Percentiles rank a stretch among this genome's conserved stretches.
These are phyloP conservation scores for Amphipyra tragopoginis DNA, from an alignment of 2,888 invertebrate species.

Conservation along the genomic window DNA sequence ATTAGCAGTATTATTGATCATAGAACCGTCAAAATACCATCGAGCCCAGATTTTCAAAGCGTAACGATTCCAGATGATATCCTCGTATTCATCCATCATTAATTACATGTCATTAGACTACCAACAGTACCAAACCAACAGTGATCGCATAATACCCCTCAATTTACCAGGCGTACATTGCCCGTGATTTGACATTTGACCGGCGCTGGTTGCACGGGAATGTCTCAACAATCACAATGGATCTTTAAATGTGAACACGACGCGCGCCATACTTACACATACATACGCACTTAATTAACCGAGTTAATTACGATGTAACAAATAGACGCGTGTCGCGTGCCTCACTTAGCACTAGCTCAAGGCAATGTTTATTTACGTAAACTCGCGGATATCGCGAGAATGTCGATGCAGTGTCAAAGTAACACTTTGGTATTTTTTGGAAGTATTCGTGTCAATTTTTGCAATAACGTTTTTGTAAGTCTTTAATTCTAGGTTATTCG, in stretches of 20 bases:
- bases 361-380: conserved; percentile 71
- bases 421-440: neutral
- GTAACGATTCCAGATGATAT: neutral
- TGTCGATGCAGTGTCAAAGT: conserved; percentile 19
- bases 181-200: conserved; percentile 58
- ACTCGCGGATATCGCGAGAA: conserved; percentile 19
- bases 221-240: conserved; percentile 57
- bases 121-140: conserved; percentile 5
- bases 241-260: conserved; percentile 54
- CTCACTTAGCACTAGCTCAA: conserved; percentile 60
- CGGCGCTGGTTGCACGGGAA: conserved; percentile 50
- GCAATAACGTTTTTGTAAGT: neutral
- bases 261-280: conserved; percentile 62
- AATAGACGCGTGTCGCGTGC: conserved; percentile 62
- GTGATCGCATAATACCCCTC: neutral
- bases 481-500: too few species aligned
- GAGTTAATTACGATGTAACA: conserved; percentile 65
- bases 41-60: neutral
- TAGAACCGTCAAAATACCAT: neutral
- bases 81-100: conserved; percentile 2
- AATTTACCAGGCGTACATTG: conserved; percentile 13
- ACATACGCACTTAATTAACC: conserved; percentile 61
- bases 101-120: conserved; percentile 12
- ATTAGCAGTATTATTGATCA: too few species aligned
- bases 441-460: neutral